Base-by-base conservation (phyloP, 2,797 vertebrate species). In the Antrozous pallidus region DNA sequence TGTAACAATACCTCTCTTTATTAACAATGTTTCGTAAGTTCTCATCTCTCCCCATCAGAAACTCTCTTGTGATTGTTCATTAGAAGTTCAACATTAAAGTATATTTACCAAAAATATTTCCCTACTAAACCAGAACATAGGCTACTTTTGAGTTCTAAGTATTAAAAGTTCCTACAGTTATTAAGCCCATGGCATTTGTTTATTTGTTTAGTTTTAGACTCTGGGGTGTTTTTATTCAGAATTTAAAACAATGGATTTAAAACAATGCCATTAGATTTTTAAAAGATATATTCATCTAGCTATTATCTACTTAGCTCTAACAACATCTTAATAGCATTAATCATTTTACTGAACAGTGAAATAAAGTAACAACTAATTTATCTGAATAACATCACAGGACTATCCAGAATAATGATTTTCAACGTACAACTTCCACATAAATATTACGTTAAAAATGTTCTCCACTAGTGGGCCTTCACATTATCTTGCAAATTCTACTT, bases 311-410 rank as follows among this genome's bases (percentile, higher is more conserved):
- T 90, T 85, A 92, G 87, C 79, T 71, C 80, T 85, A 92, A 54
- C 71, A 91, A 71, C 31, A 84, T 73, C 54, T 75, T 45, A 92
- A 75, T 22, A 93, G 61, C 8, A 54, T 54, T 92, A 90, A 85
- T 94, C 49, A 69, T 90, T 80, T 95, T 79, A 89, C n/a, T 80
- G 47, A 83, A 82, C 69, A 93, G 49, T 87, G 47, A 95, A 88
- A 94, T 49, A 91, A 88, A 96, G 79, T 26, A 54, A 78, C 40
- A 88, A 61, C 74, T 56, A 78, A 22, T 81, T 88, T 94, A 80
- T 85, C 67, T 91, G 28, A 89, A 65, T 91, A 36, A 31, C 36
- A 96, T 73, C 54, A 75, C 3, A 12, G 28, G 5, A 87, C 75
- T 83, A 94, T 73, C 20, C 45, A 88, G n/a, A 88, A 54, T 36